Conservation (phyloP, 2,113 vertebrate species). For the Prunella himalayana region DNA sequence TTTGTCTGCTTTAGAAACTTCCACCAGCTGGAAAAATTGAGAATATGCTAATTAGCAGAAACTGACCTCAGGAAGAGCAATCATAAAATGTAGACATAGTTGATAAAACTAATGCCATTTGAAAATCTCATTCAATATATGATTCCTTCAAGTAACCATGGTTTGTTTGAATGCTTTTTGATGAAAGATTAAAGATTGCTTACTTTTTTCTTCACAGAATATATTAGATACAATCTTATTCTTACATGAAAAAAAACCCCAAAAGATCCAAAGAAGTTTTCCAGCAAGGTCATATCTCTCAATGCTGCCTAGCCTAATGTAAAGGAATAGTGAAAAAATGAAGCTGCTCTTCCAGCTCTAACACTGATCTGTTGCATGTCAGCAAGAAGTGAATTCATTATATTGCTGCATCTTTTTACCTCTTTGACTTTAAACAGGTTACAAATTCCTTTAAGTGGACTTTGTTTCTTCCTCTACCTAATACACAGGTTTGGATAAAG, state of each 20-base stretch:
- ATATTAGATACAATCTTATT: not conserved
- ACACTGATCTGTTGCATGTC: not conserved
- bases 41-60: not conserved
- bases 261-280: not conserved
- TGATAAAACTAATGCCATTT: not conserved
- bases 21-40: not conserved
- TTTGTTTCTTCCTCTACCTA: not conserved
- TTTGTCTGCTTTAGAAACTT: not conserved
- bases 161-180: not conserved
- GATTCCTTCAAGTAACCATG: not conserved
- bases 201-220: not conserved
- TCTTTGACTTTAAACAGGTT: not conserved
- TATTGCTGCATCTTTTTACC: not conserved
- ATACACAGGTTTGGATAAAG: not conserved
- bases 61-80: not conserved
- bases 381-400: not conserved
- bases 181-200: not conserved
- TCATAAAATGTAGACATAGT: not conserved
- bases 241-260: accelerated
- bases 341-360: not conserved
- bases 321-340: not conserved
- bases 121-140: not conserved
- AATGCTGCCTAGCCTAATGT: not conserved
- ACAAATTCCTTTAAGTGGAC: not conserved
- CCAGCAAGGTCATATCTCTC: not conserved